A percentile compares a stretch with the other conserved stretches of the same genome.
Evolutionary conservation across 1,140 invertebrate species (phyloP).

Genomic region (Mycetomoellerius zeteki): DNA sequence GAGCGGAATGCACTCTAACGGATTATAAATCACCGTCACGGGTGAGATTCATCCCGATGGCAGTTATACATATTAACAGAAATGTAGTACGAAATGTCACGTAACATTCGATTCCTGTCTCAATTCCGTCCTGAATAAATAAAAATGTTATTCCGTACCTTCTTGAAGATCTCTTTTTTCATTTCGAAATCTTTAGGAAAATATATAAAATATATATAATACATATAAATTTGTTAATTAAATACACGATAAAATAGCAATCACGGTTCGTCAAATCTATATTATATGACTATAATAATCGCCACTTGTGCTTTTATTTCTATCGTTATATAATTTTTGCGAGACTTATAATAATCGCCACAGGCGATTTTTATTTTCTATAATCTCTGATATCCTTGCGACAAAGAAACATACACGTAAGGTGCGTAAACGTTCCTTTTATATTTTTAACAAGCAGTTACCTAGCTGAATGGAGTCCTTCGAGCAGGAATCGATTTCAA

Average conservation of each 20-base stretch:
- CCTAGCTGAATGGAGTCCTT: not conserved
- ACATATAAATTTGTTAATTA: constrained; percentile 2
- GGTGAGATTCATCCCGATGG: not conserved
- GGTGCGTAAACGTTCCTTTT: not conserved
- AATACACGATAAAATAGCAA: not conserved
- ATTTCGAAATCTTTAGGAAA: not conserved
- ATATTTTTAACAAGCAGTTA: not conserved
- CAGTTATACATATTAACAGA: not conserved
- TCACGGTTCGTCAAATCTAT: not conserved
- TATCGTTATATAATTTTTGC: not conserved
- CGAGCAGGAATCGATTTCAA: constrained; percentile 20
- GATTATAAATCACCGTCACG: constrained; percentile 38
- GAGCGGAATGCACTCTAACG: not conserved
- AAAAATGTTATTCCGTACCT: constrained; percentile 12
- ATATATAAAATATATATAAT: not conserved
- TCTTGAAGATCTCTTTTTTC: not conserved
- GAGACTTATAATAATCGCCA: not conserved
- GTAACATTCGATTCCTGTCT: not conserved
- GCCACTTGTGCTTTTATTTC: not conserved
- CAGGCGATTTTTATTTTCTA: not conserved
- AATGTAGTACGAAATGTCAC: constrained; percentile 14
- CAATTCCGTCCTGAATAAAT: constrained; percentile 1
- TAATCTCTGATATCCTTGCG: not conserved
- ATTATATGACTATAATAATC: not conserved
- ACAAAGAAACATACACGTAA: not conserved